Percentiles rank a stretch among this genome's conserved stretches.
Evolutionary conservation across 2,888 invertebrate species (phyloP).

Genomic region (Sarcophaga variegata): DNA sequence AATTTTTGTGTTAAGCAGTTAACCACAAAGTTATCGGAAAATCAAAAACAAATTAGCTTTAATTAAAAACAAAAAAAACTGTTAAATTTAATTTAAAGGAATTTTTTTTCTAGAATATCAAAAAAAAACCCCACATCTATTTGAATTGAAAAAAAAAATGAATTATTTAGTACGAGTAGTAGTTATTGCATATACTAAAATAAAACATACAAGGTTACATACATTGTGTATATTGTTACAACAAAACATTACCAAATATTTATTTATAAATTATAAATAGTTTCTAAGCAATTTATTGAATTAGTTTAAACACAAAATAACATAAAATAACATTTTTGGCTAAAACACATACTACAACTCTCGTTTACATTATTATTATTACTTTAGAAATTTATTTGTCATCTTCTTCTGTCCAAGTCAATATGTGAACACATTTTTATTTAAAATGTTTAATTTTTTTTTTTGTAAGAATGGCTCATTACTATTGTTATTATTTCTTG

Average conservation of each 20-base stretch:
- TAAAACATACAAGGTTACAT: constrained; percentile 14
- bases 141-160: constrained; percentile 7
- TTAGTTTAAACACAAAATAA: constrained; percentile 11
- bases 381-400: neutral
- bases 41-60: constrained; percentile 68
- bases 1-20: constrained; percentile 29
- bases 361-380: neutral
- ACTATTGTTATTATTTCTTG: neutral
- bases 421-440: neutral
- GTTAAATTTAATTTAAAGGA: constrained; percentile 35
- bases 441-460: neutral
- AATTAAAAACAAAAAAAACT: constrained; percentile 63
- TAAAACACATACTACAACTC: constrained; percentile 1
- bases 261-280: constrained; percentile 29
- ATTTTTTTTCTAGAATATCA: constrained; percentile 46
- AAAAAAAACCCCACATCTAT: neutral
- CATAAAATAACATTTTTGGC: constrained; percentile 26
- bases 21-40: constrained; percentile 46
- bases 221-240: constrained; percentile 51
- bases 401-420: too few species aligned
- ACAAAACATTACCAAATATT: constrained; percentile 68
- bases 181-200: neutral
- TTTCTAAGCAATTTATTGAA: constrained; percentile 19
- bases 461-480: constrained; percentile 22
- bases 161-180: constrained; percentile 26